Conservation (phyloP, 2,888 invertebrate genomes). For the Hypomecis atomaria region DNA sequence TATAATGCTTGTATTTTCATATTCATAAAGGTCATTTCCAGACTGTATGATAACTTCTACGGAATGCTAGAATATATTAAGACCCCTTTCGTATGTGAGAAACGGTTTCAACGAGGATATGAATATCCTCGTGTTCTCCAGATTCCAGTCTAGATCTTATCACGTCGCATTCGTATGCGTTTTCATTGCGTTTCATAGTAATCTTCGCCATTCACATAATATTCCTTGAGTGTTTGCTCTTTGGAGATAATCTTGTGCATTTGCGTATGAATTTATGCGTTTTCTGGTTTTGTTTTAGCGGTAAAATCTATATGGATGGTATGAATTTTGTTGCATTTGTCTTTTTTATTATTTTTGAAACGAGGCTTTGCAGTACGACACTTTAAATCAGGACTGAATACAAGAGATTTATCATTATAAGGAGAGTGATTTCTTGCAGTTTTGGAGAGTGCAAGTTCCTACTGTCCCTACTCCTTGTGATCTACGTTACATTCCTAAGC, state of each 20-base stretch:
- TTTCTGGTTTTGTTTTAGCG: not conserved
- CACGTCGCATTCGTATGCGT: constrained; percentile 47
- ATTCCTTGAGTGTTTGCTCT: constrained; percentile 1
- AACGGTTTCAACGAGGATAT: constrained; percentile 18
- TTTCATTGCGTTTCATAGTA: constrained; percentile 41
- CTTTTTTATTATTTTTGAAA: no score
- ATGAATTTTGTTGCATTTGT: no score
- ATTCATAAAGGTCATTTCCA: not conserved
- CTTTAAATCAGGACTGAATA: no score
- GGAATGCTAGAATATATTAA: constrained; percentile 6
- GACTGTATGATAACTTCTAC: constrained; percentile 4
- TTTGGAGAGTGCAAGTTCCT: no score
- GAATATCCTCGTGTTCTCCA: constrained; percentile 2
- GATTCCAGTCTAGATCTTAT: constrained; percentile 27
- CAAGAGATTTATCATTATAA: no score
- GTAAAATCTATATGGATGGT: no score
- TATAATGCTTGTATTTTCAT: not conserved
- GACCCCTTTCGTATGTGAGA: constrained; percentile 25
- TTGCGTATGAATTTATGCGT: not conserved
- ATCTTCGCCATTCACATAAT: constrained; percentile 12
- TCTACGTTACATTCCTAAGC: no score
- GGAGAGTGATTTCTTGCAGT: no score
- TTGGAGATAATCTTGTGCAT: constrained; percentile 7
- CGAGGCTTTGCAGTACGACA: no score
- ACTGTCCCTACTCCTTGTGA: no score